phyloP scores from a whole-genome alignment of 2,113 vertebrate genomes.

The Toxostoma redivivum region DNA sequence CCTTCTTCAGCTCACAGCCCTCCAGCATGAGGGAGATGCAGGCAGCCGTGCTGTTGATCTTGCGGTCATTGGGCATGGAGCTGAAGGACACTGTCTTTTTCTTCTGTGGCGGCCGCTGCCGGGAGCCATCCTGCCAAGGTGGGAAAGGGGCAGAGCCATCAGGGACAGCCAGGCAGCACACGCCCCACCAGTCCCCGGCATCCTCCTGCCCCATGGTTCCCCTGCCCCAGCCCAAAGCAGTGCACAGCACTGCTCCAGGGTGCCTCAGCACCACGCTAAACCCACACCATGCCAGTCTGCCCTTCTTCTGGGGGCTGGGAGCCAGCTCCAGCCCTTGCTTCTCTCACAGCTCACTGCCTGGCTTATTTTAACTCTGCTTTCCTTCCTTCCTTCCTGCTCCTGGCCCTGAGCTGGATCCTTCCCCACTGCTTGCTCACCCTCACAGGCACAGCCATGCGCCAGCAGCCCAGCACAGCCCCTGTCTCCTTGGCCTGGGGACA shows the following conservation, averaged over 20 bases:
- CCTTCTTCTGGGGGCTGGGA: neutral
- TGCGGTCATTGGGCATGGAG: conserved; percentile 89
- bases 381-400: conserved; percentile 64
- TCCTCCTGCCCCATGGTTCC: accelerated
- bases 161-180: neutral
- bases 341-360: neutral
- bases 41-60: conserved; percentile 90
- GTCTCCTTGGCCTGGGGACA: neutral
- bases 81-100: conserved; percentile 95
- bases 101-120: conserved; percentile 72
- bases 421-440: neutral
- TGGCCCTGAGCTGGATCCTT: conserved; percentile 5
- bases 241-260: neutral
- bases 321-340: neutral
- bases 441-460: neutral
- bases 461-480: neutral
- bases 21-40: conserved; percentile 95
- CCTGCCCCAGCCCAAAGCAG: neutral
- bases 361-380: conserved; percentile 57
- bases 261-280: accelerated
- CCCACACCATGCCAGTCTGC: accelerated
- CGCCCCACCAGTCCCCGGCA: accelerated
- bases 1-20: conserved; percentile 93
- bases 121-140: conserved; percentile 81
- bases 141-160: neutral